Conservation (phyloP, 2,797 vertebrate species). For the Rhinophrynus dorsalis region DNA sequence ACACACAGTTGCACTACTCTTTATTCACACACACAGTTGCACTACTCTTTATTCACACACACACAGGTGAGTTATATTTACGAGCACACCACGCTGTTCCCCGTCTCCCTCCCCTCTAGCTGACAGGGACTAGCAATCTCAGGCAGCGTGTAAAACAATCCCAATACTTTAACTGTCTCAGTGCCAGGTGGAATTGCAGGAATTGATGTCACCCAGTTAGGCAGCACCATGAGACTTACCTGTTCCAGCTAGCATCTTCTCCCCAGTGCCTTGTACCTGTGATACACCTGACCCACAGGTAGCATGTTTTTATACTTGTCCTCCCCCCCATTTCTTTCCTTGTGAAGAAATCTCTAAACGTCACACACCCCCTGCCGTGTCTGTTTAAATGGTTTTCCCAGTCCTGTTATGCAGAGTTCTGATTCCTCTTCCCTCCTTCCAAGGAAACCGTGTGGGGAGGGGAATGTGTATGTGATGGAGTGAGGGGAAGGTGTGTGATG, state of each 20-base stretch:
- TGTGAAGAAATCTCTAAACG: conserved; percentile 13
- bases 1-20: too few species aligned
- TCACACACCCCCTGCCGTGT: conserved; percentile 38
- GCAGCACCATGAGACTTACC: background rate
- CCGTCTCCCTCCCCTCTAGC: background rate
- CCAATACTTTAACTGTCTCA: too few species aligned
- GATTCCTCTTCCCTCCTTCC: conserved; percentile 24
- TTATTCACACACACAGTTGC: background rate
- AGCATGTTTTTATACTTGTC: conserved; percentile 23
- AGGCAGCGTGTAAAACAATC: too few species aligned
- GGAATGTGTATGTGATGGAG: background rate
- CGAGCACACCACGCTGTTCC: background rate
- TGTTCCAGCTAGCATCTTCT: conserved; percentile 23
- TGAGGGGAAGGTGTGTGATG: background rate
- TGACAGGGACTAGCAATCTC: background rate
- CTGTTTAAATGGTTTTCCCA: background rate
- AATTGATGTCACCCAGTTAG: too few species aligned
- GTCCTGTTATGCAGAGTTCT: background rate
- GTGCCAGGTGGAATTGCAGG: background rate
- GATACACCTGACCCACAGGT: conserved; percentile 14
- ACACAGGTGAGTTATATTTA: background rate
- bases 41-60: too few species aligned
- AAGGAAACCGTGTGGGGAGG: background rate
- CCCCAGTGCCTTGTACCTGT: background rate
- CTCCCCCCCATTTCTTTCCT: conserved; percentile 5